Conservation (phyloP, 2,888 invertebrate genomes). For the Hyalella azteca region DNA sequence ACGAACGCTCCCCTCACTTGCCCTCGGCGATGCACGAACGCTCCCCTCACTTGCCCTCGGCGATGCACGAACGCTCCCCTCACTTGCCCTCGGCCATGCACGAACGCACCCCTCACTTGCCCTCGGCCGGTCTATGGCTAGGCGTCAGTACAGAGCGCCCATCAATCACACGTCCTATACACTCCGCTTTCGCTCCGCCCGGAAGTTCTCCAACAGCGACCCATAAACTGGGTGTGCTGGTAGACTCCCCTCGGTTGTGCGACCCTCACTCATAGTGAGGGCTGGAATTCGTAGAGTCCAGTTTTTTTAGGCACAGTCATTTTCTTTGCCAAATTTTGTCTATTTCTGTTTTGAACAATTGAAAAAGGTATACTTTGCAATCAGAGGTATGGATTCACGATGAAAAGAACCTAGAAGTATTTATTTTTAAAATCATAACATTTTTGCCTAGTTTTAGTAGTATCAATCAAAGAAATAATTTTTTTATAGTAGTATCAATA, state of each 20-base stretch:
- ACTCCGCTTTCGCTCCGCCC: conserved; percentile 13
- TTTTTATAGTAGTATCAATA: too few species aligned
- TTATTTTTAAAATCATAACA: too few species aligned
- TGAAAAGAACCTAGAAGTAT: too few species aligned
- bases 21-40: neutral
- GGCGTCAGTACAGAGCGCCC: neutral
- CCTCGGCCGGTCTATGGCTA: neutral
- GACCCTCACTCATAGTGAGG: neutral
- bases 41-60: neutral
- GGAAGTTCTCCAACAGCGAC: conserved; percentile 22
- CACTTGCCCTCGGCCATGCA: neutral
- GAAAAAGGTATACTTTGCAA: too few species aligned
- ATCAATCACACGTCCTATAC: conserved; percentile 8
- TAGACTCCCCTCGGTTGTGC: neutral
- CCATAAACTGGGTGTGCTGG: conserved; percentile 11
- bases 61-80: neutral
- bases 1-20: neutral
- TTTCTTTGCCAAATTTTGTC: too few species aligned
- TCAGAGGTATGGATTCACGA: too few species aligned
- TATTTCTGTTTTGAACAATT: too few species aligned
- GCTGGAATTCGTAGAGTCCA: neutral
- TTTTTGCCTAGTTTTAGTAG: too few species aligned
- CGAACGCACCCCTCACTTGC: neutral
- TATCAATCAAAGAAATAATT: too few species aligned
- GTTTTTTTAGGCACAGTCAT: too few species aligned